Base-by-base conservation (phyloP, 2,888 invertebrate species). In the Bhutanitis thaidina region DNA sequence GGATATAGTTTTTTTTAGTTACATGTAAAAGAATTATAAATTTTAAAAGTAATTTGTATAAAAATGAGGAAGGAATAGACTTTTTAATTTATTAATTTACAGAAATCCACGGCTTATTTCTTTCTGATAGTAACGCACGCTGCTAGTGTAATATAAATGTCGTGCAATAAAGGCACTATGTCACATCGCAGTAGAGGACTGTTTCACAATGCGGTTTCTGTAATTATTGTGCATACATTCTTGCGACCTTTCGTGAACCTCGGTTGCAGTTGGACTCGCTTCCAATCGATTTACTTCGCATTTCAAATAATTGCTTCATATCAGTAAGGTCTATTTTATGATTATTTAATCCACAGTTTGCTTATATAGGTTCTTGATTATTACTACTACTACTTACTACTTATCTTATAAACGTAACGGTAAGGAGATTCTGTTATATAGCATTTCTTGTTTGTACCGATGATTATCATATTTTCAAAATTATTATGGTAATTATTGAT, bases 171-270 rank as follows among this genome's bases (percentile, higher is more conserved):
- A 51, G 44, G 27, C 44, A 16, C 16, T 13, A 34, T 51, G 50
- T 45, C 40, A 45, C 29, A 40, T 15, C 35, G 39, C 45, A 12
- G 27, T 32, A 10, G 27, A 25, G 29, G 1, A 27, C 37, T 36
- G 20, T 37, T 51, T 51, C 39, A 41, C 51, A 51, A 41, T 51
- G 45, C 41, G 45, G 40, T 51, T 51, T 45, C 45, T 51, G 36
- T 45, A 37, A 41, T 41, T 51, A 41, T 30, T 20, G 45, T 41
- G 45, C 35, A 43, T 25, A 43, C 36, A 36, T 37, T 39, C 32
- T 15, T 12, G 27, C 44, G 50, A 45, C 44, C 44, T 39, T 30
- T 51, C n/a, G 14, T 36, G 45, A 51, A 45, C 51, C 34, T 7
- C 44, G 29, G 4, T 29, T 45, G 39, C 40, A 27, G 40, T 40